Evolutionary conservation across 2,888 invertebrate genomes (phyloP).

Genomic region (Nemoura dubitans): DNA sequence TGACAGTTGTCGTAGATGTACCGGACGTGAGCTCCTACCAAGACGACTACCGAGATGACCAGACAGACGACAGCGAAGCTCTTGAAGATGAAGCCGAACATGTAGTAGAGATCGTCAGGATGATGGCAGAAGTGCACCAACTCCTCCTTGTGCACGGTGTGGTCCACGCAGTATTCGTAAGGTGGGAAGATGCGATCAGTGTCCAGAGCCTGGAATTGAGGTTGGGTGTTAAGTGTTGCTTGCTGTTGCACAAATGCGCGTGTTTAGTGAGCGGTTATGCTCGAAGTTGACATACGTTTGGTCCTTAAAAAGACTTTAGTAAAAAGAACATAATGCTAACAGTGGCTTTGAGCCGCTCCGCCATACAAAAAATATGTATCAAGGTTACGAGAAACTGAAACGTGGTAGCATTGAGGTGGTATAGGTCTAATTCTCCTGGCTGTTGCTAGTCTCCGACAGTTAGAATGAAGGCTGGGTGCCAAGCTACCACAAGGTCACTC

Average conservation of each 20-base stretch:
- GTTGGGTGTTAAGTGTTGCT: background rate
- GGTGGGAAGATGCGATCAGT: slow-evolving; percentile 27
- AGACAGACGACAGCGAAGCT: slow-evolving; percentile 26
- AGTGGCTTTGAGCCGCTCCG: no score
- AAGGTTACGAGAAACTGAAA: no score
- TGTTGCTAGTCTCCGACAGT: no score
- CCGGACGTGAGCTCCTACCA: slow-evolving; percentile 16
- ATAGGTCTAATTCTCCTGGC: no score
- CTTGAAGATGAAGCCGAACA: slow-evolving; percentile 34
- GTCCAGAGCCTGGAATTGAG: background rate
- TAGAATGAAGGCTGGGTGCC: no score
- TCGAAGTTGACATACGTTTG: no score
- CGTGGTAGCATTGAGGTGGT: no score
- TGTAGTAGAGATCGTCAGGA: slow-evolving; percentile 19
- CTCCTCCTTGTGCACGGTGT: slow-evolving; percentile 17
- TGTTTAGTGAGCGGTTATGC: no score
- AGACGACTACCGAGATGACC: slow-evolving; percentile 21
- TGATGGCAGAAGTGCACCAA: slow-evolving; percentile 24
- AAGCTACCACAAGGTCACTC: no score
- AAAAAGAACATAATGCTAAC: no score
- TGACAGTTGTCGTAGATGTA: slow-evolving; percentile 32
- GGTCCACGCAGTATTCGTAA: slow-evolving; percentile 25
- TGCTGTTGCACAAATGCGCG: background rate
- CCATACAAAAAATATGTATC: no score
- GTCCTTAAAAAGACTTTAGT: no score